Evolutionary conservation across 2,113 vertebrate species (phyloP), one percentile per base, ranked within the genome.

Genomic region (Bubalus kerabau): DNA sequence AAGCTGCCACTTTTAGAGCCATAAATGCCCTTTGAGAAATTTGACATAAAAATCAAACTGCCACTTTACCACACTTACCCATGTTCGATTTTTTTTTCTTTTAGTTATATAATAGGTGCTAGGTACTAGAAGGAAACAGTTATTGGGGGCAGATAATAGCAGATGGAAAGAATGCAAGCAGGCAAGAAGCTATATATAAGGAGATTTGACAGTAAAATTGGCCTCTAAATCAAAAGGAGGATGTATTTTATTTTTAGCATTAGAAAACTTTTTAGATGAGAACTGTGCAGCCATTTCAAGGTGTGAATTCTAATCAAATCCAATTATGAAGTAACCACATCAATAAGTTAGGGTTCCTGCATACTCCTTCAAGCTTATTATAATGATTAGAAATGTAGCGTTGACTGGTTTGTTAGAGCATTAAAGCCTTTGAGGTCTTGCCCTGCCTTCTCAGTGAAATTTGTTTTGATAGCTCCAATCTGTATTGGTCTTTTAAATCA

Each of bases 261-360:
- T 78, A 57, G 57, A 32, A 76, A 88, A 71, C 15, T 60, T 94
- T 88, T 91, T 56, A 87, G 32, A 89, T 93, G 24, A 98, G n/a
- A 90, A 92, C 2, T 21, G 40, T 56, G 17, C 28, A 83, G 76
- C 32, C 60, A 87, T 95, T 96, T 95, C 87, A 93, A 97, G 87
- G 90, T 94, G 50, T 93, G 67, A 97, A 43, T 96, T 96, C 67
- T 64, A 26, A 60, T 62, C 80, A 92, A 95, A 96, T 97, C 83
- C 71, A 95, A n/a, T 87, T 93, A 92, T 57, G 32, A 97, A 96
- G 21, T 62, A 76, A 86, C 26, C 71, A 94, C 36, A 88, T 43
- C 40, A 82, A 26, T 82, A 28, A 81, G 11, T 91, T 87, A 84
- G 50, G 57, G 52, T 87, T 95, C 74, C 67, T 93, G 94, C 83